Percentiles rank a stretch among this genome's conserved stretches.
These are phyloP conservation scores for Zaprionus ghesquierei DNA, from an alignment of 1,140 invertebrate genomes.

Conservation along the genomic window DNA sequence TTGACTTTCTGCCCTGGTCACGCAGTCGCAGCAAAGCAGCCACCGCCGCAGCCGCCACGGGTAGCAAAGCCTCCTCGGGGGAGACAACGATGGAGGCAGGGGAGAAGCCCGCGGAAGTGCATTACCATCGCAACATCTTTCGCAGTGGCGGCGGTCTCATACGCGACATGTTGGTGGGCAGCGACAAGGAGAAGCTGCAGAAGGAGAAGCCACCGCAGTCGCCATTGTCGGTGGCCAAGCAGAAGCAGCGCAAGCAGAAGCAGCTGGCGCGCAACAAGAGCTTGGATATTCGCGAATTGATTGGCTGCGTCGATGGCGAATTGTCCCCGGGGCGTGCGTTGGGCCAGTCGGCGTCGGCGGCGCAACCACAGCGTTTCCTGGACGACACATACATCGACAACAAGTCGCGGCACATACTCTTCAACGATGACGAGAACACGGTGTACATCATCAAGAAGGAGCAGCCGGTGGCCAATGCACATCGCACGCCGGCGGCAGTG, in stretches of 20 bases:
- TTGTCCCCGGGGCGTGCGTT: conserved; percentile 18
- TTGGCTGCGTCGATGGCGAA: conserved; percentile 65
- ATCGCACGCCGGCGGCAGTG: neutral
- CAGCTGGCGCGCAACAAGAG: conserved; percentile 72
- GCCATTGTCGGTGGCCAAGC: conserved; percentile 41
- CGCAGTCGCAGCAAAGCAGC: conserved; percentile 60
- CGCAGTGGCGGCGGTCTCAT: conserved; percentile 75
- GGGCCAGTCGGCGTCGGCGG: neutral
- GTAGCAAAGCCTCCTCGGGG: conserved; percentile 32
- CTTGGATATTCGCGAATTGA: conserved; percentile 73
- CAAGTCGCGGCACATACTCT: conserved; percentile 75
- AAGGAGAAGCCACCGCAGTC: conserved; percentile 69
- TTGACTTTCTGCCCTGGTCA: conserved; percentile 78
- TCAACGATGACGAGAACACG: conserved; percentile 78
- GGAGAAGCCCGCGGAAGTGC: conserved; percentile 49
- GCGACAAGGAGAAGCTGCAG: conserved; percentile 61
- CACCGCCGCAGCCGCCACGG: neutral
- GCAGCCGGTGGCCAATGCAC: conserved; percentile 59
- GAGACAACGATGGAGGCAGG: neutral
- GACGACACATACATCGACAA: conserved; percentile 80
- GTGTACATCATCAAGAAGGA: conserved; percentile 80
- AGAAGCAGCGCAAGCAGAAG: conserved; percentile 57
- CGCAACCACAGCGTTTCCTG: conserved; percentile 55
- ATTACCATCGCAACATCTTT: conserved; percentile 76
- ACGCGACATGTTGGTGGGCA: conserved; percentile 70